Conservation (phyloP, 2,797 vertebrate species). For the Poeciliopsis infans region DNA sequence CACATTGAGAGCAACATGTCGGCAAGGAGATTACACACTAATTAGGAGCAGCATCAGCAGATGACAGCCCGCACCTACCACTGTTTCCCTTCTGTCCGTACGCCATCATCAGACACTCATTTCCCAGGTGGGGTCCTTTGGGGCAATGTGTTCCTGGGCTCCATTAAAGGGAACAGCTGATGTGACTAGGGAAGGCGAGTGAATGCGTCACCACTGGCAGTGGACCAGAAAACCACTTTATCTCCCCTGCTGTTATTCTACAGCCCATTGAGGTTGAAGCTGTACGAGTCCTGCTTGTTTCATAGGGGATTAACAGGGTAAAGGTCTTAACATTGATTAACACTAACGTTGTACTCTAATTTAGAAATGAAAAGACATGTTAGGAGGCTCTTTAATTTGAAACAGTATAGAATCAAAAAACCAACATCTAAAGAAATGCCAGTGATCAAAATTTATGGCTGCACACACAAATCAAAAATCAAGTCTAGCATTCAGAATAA, state of each 20-base stretch:
- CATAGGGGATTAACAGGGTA: slow-evolving; percentile 27
- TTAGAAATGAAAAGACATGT: not conserved
- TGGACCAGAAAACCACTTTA: slow-evolving; percentile 70
- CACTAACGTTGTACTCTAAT: not conserved
- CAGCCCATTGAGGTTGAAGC: slow-evolving; percentile 43
- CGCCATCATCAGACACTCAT: slow-evolving; percentile 38
- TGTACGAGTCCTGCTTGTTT: slow-evolving; percentile 52
- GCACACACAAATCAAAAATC: not conserved
- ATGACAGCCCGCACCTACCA: slow-evolving; percentile 46
- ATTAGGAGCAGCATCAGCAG: slow-evolving; percentile 49
- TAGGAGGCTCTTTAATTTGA: not conserved
- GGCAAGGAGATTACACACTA: slow-evolving; percentile 50
- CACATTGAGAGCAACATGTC: slow-evolving; percentile 37
- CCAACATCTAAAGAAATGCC: not conserved
- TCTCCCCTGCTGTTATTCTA: slow-evolving; percentile 54
- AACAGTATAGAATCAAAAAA: not conserved
- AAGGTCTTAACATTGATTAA: slow-evolving; percentile 1
- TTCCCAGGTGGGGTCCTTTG: slow-evolving; percentile 58
- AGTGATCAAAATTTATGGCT: not conserved
- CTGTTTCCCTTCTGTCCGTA: slow-evolving; percentile 36
- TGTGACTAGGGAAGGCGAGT: slow-evolving; percentile 61
- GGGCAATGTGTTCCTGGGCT: slow-evolving; percentile 26
- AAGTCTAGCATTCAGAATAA: not conserved
- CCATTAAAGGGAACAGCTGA: slow-evolving; percentile 60
- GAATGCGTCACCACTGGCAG: slow-evolving; percentile 58